Evolutionary conservation across 1,140 invertebrate species (phyloP), one percentile per base, ranked within the genome.

Genomic region (Sitophilus oryzae): DNA sequence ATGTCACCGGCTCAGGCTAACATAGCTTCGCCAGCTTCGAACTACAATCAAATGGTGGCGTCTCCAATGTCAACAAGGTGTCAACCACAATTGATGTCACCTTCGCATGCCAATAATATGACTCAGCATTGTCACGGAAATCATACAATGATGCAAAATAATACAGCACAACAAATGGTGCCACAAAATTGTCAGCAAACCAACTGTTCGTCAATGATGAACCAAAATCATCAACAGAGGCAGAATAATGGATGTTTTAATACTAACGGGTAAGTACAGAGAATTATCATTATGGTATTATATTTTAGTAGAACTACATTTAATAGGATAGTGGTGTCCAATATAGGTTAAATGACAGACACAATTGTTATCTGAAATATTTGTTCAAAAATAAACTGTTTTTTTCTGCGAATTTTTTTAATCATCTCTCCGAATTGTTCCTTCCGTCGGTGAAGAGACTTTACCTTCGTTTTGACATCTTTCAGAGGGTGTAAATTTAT

Each of bases 41-140:
- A 46, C 46, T 53, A 64, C 15, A 65, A 59, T 50, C 63, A 66
- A 45, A 70, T 55, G 68, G 61, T 48, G 64, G 63, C 68, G 67
- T 41, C 71, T 71, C 61, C 62, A 6, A 53, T 56, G 40, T 53
- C 52, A 25, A 59, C 61, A 8, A 53, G 62, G 21, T 68, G 65
- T 44, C 63, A 65, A 16, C 44, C 55, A 11, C 67, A 69, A 20
- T 44, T 62, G 34, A 56, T 60, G 45, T 59, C 49, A 6, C 56
- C 56, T 0, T 34, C 36, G 20, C 38, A 52, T 3, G 6, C 4
- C 10, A 30, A 6, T 6, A 15, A 11, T 5, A 21, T 36, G 3
- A n/a, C 19, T n/a, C 51, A 45, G 36, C 49, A 43, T 34, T 52
- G 49, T 44, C 49, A 42, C 40, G 49, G 49, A 23, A 40, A 8